A percentile compares a stretch with the other conserved stretches of the same genome.
Evolutionary conservation across 2,797 vertebrate species (phyloP).

Genomic region (Sebastes ruberrimus): DNA sequence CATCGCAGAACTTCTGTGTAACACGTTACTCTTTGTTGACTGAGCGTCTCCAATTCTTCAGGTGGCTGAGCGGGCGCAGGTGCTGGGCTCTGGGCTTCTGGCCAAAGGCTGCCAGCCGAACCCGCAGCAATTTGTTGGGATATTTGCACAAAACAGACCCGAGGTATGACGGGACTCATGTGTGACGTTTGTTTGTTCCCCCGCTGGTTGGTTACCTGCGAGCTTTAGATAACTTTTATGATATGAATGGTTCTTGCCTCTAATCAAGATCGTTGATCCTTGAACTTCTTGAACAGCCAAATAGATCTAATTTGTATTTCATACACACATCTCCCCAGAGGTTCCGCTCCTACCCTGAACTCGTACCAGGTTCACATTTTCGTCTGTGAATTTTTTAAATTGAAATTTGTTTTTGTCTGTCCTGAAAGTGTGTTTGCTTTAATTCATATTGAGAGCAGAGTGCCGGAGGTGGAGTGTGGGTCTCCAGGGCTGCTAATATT

Average conservation of each 20-base stretch:
- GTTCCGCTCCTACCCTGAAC: neutral
- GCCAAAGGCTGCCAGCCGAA: conserved; percentile 82
- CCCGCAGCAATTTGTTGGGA: conserved; percentile 81
- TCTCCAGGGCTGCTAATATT: conserved; percentile 41
- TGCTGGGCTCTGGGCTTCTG: conserved; percentile 83
- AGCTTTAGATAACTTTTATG: neutral
- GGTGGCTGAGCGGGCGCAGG: conserved; percentile 81
- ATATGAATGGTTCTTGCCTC: neutral
- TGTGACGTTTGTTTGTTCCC: neutral
- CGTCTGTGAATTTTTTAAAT: neutral
- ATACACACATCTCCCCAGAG: neutral
- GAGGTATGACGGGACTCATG: conserved; percentile 71
- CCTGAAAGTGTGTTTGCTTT: conserved; percentile 9
- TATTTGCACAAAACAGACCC: conserved; percentile 85
- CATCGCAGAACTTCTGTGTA: neutral
- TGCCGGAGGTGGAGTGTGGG: conserved; percentile 1
- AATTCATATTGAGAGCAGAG: conserved; percentile 16
- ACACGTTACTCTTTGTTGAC: conserved; percentile 9
- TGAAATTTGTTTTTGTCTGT: neutral
- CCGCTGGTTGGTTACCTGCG: neutral
- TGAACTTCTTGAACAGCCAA: neutral
- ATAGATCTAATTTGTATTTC: neutral
- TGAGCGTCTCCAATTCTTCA: conserved; percentile 40
- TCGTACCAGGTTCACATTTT: neutral
- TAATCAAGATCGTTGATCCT: neutral